Conservation (phyloP, 2,888 invertebrate genomes). For the Drosophila pseudotakahashii region DNA sequence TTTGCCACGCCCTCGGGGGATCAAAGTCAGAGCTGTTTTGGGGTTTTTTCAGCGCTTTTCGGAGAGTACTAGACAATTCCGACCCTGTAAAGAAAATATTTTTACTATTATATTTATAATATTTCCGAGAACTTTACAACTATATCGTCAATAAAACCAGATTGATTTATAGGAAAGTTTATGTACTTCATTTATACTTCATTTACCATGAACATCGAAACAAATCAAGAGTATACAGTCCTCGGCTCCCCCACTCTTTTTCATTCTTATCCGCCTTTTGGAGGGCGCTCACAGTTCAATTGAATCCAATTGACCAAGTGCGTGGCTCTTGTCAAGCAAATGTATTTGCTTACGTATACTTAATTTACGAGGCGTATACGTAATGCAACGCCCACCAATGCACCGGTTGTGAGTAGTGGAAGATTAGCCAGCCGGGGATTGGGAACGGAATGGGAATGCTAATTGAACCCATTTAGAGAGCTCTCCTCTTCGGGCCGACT, state of each 20-base stretch:
- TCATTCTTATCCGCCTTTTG: conserved; percentile 27
- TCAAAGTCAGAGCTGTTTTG: conserved; percentile 54
- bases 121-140: neutral
- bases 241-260: conserved; percentile 4
- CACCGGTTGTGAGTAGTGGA: conserved; percentile 5
- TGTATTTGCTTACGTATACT: conserved; percentile 76
- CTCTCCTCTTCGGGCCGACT: conserved; percentile 4
- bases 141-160: neutral
- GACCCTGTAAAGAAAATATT: neutral
- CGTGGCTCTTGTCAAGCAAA: conserved; percentile 70
- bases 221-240: neutral
- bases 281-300: conserved; percentile 67
- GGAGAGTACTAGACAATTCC: neutral
- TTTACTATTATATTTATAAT: neutral
- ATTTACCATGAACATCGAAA: neutral
- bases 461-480: conserved; percentile 26
- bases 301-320: conserved; percentile 75
- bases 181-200: too few species aligned
- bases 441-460: conserved; percentile 9
- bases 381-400: conserved; percentile 47
- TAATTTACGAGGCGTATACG: conserved; percentile 63
- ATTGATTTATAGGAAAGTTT: neutral
- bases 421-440: conserved; percentile 1
- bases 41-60: conserved; percentile 3
- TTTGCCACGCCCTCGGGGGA: conserved; percentile 35